A percentile compares a stretch with the other conserved stretches of the same genome.
phyloP scores from a whole-genome alignment of 2,797 vertebrate genomes.

The Gallinago stenura region DNA sequence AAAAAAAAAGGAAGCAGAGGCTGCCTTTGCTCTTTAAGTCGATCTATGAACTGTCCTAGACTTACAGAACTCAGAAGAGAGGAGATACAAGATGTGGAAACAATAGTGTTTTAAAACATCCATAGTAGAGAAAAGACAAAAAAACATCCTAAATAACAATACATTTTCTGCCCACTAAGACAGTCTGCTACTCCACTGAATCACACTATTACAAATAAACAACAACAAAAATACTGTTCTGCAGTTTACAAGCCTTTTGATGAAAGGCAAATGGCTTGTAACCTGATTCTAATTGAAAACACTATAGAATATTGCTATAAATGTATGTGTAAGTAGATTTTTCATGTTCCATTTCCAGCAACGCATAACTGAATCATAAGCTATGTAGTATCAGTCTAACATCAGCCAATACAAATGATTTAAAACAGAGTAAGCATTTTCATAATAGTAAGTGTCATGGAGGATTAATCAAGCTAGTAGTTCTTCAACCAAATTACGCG shows the following conservation, averaged over 20 bases:
- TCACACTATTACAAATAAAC: not conserved
- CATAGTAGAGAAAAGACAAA: not conserved
- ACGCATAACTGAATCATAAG: not conserved
- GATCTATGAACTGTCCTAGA: not conserved
- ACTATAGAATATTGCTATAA: not conserved
- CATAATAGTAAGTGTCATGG: accelerated
- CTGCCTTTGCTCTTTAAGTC: not conserved
- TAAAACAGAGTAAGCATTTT: not conserved
- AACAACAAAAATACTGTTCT: not conserved
- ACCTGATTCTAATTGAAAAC: not conserved
- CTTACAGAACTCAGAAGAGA: accelerated
- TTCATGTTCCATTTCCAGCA: not conserved
- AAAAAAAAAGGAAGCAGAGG: not conserved
- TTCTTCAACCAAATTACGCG: not conserved
- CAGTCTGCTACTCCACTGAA: not conserved
- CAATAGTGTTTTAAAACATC: not conserved
- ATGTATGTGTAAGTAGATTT: not conserved
- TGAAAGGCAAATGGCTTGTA: not conserved
- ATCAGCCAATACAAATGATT: not conserved
- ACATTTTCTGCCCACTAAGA: not conserved
- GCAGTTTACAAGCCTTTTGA: not conserved
- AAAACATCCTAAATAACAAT: not conserved
- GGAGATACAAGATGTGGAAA: not conserved
- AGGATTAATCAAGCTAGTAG: not conserved
- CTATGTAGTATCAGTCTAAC: not conserved